Percentiles rank a stretch among this genome's conserved stretches.
These are phyloP conservation scores for Cepaea hortensis DNA, from an alignment of 2,888 invertebrate species.

Conservation along the genomic window DNA sequence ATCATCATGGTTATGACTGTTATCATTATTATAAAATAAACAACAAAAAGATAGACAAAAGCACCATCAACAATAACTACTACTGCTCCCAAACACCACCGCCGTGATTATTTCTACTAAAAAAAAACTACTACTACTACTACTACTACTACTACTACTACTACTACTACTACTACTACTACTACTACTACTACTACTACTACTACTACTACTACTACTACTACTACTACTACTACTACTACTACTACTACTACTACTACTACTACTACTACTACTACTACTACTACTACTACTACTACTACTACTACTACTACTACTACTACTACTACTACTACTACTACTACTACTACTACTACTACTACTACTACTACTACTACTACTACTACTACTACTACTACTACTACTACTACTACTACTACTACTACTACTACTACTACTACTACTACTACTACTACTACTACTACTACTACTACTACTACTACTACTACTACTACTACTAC, in stretches of 20 bases:
- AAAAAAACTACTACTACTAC: too few species aligned
- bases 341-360: constrained; percentile 36
- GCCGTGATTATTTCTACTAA: neutral
- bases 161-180: constrained; percentile 27
- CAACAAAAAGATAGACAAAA: too few species aligned
- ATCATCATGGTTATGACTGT: too few species aligned
- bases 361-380: too few species aligned
- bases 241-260: constrained; percentile 38
- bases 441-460: too few species aligned
- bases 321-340: constrained; percentile 34
- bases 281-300: constrained; percentile 34
- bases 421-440: too few species aligned
- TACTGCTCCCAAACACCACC: constrained; percentile 10
- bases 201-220: constrained; percentile 35
- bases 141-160: neutral
- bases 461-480: too few species aligned
- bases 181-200: constrained; percentile 31
- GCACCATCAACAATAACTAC: constrained; percentile 17
- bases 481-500: too few species aligned
- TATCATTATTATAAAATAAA: too few species aligned
- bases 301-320: constrained; percentile 31
- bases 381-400: neutral
- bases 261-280: constrained; percentile 38
- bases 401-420: too few species aligned
- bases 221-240: constrained; percentile 39